Conservation (phyloP, 2,888 invertebrate genomes). For the Drosophila greeni region DNA sequence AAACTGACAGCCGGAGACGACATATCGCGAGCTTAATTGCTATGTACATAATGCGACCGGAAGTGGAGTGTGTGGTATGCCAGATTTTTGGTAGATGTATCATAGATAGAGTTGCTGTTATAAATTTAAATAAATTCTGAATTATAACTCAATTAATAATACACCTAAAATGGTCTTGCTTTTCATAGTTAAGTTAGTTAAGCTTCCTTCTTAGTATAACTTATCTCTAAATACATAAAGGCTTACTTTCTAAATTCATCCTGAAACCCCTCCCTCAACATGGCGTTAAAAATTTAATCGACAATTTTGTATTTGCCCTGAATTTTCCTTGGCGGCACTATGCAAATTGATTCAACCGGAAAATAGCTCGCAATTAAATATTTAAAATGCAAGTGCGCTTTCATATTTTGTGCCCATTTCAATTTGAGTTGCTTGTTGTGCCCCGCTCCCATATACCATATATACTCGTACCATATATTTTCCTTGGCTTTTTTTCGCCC, state of each 20-base stretch:
- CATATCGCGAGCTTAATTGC: constrained; percentile 26
- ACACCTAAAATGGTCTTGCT: no score
- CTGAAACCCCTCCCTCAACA: not conserved
- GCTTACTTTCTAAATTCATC: no score
- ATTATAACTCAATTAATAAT: not conserved
- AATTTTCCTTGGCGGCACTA: constrained; percentile 1
- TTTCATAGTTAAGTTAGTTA: not conserved
- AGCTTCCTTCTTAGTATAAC: no score
- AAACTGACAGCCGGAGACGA: constrained; percentile 34
- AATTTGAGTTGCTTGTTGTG: constrained; percentile 33
- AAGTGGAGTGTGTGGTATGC: constrained; percentile 5
- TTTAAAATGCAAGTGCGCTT: constrained; percentile 57
- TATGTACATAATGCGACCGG: constrained; percentile 21
- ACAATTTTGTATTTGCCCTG: constrained; percentile 28
- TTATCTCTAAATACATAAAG: no score
- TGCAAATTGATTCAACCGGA: constrained; percentile 31
- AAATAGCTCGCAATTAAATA: constrained; percentile 59
- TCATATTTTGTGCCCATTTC: constrained; percentile 59
- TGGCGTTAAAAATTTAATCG: constrained; percentile 42
- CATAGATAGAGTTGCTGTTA: not conserved
- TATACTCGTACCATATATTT: no score
- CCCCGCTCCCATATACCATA: not conserved
- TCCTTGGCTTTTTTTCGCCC: constrained; percentile 35
- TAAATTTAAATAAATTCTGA: not conserved
- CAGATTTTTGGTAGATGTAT: not conserved